Base-by-base conservation (phyloP, 1,140 invertebrate species). In the Leptinotarsa defecta region DNA sequence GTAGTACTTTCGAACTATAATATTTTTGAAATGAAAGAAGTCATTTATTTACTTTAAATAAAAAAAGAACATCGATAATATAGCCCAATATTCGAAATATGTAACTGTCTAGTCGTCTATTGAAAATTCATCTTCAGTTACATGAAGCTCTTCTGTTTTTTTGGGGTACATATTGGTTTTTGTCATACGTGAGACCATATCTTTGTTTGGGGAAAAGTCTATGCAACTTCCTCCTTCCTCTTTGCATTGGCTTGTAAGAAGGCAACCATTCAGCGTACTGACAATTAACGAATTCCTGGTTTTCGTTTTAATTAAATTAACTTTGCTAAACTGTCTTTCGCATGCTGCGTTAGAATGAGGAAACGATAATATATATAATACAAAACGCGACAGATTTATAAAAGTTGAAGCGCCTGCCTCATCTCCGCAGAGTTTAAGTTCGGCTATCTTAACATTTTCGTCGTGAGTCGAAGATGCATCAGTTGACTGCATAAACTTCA, bases 341-440 rank as follows among this genome's bases (percentile, higher is more conserved):
- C 19, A 52, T 19, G 19, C 68, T 49, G 24, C 68, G 48, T 70
- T 70, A 13, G 68, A 70, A 70, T 70, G 68, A 20, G 27, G 27
- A 22, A 70, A 70, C 27, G 27, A 48, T 49, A 70, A 70, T 49
- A 52, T n/a, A 48, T 71, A 48, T 71, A 71, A 71, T 20, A 71
- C 6, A 49, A 71, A 71, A 48, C 17, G 22, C 15, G 68, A 34
- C 48, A 71, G 48, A 71, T 71, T 48, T 6, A 22, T 71, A 71
- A 71, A 71, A 48, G 48, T 43, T 22, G 49, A 34, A 24, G 15
- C 52, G 15, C 48, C 68, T 19, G 20, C 48, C 15, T 71, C 68
- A 48, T 48, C 49, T 22, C 11, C 76, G n/a, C 63, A 74, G 20
- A 77, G 22, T 70, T 74, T 77, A 6, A 77, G 52, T 74, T 76